A percentile compares a stretch with the other conserved stretches of the same genome.
Conservation (phyloP, 2,797 vertebrate species). For the Mus minutoides region DNA sequence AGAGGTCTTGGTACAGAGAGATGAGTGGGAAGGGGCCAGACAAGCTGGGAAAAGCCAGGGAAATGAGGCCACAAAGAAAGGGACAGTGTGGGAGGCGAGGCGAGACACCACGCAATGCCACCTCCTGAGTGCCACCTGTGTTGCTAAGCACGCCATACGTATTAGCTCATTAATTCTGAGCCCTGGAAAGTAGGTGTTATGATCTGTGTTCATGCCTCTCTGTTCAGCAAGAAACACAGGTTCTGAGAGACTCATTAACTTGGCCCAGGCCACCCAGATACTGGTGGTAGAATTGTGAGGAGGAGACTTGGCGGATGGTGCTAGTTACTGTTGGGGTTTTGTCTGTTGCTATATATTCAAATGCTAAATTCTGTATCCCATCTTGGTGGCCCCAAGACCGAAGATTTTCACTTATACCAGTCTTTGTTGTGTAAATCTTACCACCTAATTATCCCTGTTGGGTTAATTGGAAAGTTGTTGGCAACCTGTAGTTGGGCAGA, state of each 20-base stretch:
- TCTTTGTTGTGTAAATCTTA: not conserved
- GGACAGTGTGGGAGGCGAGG: not conserved
- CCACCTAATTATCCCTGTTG: not conserved
- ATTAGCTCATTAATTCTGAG: not conserved
- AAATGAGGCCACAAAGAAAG: not conserved
- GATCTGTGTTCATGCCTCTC: not conserved
- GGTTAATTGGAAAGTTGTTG: not conserved
- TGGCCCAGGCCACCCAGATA: not conserved
- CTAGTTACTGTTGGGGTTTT: not conserved
- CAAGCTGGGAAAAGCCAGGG: too few relatives aligned
- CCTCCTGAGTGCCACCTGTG: not conserved
- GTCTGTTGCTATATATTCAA: not conserved
- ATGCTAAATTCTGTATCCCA: not conserved
- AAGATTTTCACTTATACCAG: not conserved
- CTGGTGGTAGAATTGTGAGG: not conserved
- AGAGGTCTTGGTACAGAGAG: not conserved
- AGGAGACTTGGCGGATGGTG: not conserved
- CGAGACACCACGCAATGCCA: not conserved
- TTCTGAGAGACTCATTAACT: not conserved
- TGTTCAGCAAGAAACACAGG: not conserved
- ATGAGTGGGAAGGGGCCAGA: not conserved
- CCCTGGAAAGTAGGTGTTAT: not conserved
- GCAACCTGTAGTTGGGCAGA: not conserved
- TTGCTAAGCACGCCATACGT: rapidly evolving
- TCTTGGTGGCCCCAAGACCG: not conserved